phyloP scores from a whole-genome alignment of 2,113 vertebrate genomes.

The Lutjanus erythropterus region DNA sequence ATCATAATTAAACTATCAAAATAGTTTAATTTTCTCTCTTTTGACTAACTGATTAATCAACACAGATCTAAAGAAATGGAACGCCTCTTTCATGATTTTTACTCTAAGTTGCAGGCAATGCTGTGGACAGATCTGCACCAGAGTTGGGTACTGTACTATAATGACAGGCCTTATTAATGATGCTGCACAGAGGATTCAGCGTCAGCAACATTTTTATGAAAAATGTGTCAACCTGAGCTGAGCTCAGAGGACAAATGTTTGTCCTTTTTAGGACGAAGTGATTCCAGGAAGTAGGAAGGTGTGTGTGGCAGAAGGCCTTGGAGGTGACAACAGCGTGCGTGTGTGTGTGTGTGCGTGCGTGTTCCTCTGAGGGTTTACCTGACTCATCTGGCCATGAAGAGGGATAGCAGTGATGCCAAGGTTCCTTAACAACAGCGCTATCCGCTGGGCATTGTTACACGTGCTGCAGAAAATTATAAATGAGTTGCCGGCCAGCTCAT shows the following conservation, averaged over 20 bases:
- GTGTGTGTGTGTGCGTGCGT: neutral
- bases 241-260: neutral
- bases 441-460: slow-evolving; percentile 95
- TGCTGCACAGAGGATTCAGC: neutral
- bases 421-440: slow-evolving; percentile 93
- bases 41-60: neutral
- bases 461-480: slow-evolving; percentile 99
- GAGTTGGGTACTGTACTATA: neutral
- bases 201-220: neutral
- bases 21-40: too few species aligned
- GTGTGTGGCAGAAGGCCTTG: too few species aligned
- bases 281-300: too few species aligned
- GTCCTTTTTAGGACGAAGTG: neutral
- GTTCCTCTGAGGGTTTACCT: slow-evolving; percentile 82
- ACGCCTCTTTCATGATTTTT: too few species aligned
- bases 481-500: slow-evolving; percentile 97
- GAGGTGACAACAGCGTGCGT: neutral
- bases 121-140: neutral
- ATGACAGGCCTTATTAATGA: neutral
- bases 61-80: too few species aligned
- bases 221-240: too few species aligned
- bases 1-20: too few species aligned
- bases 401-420: slow-evolving; percentile 98
- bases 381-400: slow-evolving; percentile 97
- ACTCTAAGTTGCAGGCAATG: too few species aligned